phyloP scores from a whole-genome alignment of 1,140 invertebrate genomes.

The Sitobion miscanthi region DNA sequence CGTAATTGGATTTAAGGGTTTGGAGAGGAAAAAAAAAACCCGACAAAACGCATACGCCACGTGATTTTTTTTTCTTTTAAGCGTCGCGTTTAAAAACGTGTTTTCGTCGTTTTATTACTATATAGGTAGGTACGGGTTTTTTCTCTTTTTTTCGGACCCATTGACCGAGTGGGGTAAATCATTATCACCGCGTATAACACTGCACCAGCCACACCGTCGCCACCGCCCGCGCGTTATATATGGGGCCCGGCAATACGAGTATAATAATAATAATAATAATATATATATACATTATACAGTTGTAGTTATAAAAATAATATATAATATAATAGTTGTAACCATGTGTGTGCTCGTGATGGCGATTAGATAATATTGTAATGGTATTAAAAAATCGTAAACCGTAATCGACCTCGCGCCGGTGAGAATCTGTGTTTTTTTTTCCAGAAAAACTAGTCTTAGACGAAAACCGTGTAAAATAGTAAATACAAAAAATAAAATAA shows the following conservation, averaged over 20 bases:
- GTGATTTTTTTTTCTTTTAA: conserved; percentile 27
- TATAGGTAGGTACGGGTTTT: too few species aligned
- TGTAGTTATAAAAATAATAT: too few species aligned
- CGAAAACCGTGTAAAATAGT: not conserved
- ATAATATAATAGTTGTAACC: too few species aligned
- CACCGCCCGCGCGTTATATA: not conserved
- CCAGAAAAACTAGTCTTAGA: not conserved
- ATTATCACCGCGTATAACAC: not conserved
- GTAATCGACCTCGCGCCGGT: not conserved
- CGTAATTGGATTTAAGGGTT: conserved; percentile 46
- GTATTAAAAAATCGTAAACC: conserved; percentile 10
- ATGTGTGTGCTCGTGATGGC: not conserved
- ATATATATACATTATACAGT: too few species aligned
- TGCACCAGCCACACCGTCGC: too few species aligned
- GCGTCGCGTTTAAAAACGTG: conserved; percentile 17
- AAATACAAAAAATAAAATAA: too few species aligned
- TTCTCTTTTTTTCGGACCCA: not conserved
- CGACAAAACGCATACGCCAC: not conserved
- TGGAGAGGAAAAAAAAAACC: not conserved
- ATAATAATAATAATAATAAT: too few species aligned
- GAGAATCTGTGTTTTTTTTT: not conserved
- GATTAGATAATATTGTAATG: not conserved
- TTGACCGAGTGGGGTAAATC: conserved; percentile 13
- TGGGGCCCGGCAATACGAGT: not conserved
- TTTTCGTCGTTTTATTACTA: conserved; percentile 18